Base-by-base conservation (phyloP, 1,140 invertebrate genomes). In the Penaeus japonicus region DNA sequence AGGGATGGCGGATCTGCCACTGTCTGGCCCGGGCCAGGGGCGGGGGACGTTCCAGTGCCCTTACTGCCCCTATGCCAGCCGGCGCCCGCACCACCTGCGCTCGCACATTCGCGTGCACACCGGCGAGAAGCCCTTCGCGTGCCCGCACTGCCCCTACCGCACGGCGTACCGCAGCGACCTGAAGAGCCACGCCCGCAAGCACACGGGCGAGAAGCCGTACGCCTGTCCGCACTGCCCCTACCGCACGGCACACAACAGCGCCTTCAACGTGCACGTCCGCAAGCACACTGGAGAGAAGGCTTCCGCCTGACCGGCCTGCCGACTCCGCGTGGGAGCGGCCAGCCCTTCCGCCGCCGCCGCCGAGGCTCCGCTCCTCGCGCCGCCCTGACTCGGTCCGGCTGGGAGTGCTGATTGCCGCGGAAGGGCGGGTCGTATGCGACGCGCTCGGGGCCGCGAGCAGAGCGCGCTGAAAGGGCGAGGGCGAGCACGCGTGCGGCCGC, bases 101-200 rank as follows among this genome's bases (percentile, higher is more conserved):
- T 65, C 81, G 15, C 81, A 83, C 57, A 83, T 83, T 55, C 59
- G 81, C 59, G 65, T 59, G 59, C 81, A 83, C 59, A 83, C 81
- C 20, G 81, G 81, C 24, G 81, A 83, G 24, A 83, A 83, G 35
- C 81, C 81, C 7, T 83, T 83, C 39, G 81, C 59, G 32, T 83
- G 81, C 32, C 20, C 65, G 27, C 59, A 65, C 59, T 84, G 83
- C 47, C 55, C 83, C 47, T 75, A 84, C 24, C 59, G 83, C n/a
- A 75, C 83, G 10, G 70, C 83, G 10, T 65, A 75, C 83, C 75
- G 83, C n/a, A 75, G 70, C 55, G 62, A 84, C 39, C 62, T 84
- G n/a, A 70, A 73, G 15, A 62, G 47, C 22, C 83, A 84, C 39
- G 75, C 75, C 30, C 53, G 62, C 17, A 84, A 55, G 53, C 62